Evolutionary conservation across 1,140 invertebrate species (phyloP).

Genomic region (Drosophila guanche): DNA sequence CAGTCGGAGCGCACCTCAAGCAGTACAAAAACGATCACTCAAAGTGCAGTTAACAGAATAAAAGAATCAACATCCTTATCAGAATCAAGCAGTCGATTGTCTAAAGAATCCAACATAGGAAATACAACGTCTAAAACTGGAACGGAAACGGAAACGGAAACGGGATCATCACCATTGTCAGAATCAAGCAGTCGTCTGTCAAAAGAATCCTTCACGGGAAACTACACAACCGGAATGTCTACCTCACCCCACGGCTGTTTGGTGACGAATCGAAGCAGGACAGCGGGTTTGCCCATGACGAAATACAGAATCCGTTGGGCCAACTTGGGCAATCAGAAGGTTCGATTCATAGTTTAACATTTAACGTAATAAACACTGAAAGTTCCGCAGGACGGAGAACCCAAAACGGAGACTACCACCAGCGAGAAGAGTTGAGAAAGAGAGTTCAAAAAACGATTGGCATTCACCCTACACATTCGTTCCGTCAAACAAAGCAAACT

Average conservation of each 20-base stretch:
- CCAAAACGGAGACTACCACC: background rate
- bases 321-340: conserved; percentile 1
- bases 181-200: too few species aligned
- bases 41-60: background rate
- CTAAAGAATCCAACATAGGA: background rate
- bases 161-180: background rate
- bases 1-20: too few species aligned
- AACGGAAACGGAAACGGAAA: too few species aligned
- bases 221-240: too few species aligned
- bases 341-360: background rate
- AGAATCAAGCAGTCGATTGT: too few species aligned
- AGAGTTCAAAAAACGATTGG: background rate
- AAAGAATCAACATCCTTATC: background rate
- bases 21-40: background rate
- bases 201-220: too few species aligned
- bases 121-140: too few species aligned
- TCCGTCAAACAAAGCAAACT: background rate
- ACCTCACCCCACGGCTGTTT: background rate
- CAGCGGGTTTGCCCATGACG: background rate
- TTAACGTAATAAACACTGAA: background rate
- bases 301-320: conserved; percentile 31
- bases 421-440: too few species aligned
- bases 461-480: background rate
- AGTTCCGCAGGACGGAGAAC: background rate
- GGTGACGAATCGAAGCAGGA: background rate